Evolutionary conservation across 1,140 invertebrate species (phyloP), one percentile per base, ranked within the genome.

Genomic region (Leucophenga varia): DNA sequence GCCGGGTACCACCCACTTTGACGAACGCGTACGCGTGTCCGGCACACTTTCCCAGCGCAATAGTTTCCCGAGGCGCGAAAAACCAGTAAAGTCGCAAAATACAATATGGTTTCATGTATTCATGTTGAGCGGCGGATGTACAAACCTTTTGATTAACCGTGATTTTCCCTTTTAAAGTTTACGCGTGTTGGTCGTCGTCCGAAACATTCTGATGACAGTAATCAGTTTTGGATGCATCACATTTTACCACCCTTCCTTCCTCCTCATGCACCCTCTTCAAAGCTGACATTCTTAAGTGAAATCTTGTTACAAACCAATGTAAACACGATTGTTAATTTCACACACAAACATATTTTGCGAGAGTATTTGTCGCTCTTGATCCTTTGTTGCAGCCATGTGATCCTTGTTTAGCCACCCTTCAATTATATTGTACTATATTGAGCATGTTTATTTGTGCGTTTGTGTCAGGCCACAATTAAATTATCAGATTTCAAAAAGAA

Each of bases 221-320:
- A 69, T 69, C 65, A 69, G 56, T 49, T 65, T 59, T 70, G 64
- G n/a, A 69, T 61, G 59, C 48, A 55, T 55, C 56, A 51, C 68
- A 59, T 54, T n/a, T n/a, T n/a, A n/a, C n/a, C n/a, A n/a, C n/a
- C n/a, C n/a, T n/a, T n/a, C n/a, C n/a, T n/a, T n/a, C n/a, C n/a
- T n/a, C n/a, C n/a, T n/a, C n/a, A n/a, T n/a, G n/a, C n/a, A n/a
- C n/a, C n/a, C 12, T 28, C 39, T 32, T 57, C 58, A 55, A 64
- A 65, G 50, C 64, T 63, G 69, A 69, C 69, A 59, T 64, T 61
- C 69, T 64, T 72, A 72, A 72, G 69, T 72, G 69, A 72, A 72
- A 72, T 72, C 69, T 72, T 72, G 69, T 72, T 72, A 72, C 69
- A 68, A 72, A 72, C 64, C 69, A 72, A 72, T 72, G 69, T 72